These are phyloP conservation scores for Phyllotis vaccarum DNA, from an alignment of 2,797 vertebrate genomes.

Conservation along the genomic window DNA sequence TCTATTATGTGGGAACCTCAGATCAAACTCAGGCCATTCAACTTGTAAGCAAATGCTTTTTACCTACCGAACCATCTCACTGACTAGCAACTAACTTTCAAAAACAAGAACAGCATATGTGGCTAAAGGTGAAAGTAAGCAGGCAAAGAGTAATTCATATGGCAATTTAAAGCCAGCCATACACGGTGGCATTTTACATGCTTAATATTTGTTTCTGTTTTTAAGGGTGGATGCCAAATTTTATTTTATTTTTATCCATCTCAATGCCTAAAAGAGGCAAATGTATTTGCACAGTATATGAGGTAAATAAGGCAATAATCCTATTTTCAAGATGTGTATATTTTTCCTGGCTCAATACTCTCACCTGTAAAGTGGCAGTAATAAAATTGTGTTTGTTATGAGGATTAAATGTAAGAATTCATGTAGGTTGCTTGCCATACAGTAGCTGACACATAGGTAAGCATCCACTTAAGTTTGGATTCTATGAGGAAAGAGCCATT, in stretches of 20 bases:
- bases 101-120: conserved; percentile 15
- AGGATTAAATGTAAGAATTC: conserved; percentile 54
- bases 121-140: conserved; percentile 22
- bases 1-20: not conserved
- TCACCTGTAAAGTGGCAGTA: conserved; percentile 43
- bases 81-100: conserved; percentile 27
- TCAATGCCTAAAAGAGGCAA: conserved; percentile 49
- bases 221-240: conserved; percentile 36
- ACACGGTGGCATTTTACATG: conserved; percentile 26
- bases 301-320: conserved; percentile 43
- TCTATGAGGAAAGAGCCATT: conserved; percentile 35
- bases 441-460: conserved; percentile 28
- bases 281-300: not conserved
- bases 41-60: not conserved
- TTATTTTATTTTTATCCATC: conserved; percentile 40
- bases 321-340: not conserved
- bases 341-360: conserved; percentile 42
- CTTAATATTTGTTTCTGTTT: conserved; percentile 50
- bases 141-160: conserved; percentile 47
- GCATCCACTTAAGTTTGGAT: conserved; percentile 9
- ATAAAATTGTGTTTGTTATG: conserved; percentile 27
- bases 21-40: not conserved
- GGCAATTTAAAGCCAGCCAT: conserved; percentile 12
- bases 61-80: not conserved
- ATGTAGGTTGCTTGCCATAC: conserved; percentile 15